Evolutionary conservation across 2,113 vertebrate genomes (phyloP).

Genomic region (Chionodraco myersi): DNA sequence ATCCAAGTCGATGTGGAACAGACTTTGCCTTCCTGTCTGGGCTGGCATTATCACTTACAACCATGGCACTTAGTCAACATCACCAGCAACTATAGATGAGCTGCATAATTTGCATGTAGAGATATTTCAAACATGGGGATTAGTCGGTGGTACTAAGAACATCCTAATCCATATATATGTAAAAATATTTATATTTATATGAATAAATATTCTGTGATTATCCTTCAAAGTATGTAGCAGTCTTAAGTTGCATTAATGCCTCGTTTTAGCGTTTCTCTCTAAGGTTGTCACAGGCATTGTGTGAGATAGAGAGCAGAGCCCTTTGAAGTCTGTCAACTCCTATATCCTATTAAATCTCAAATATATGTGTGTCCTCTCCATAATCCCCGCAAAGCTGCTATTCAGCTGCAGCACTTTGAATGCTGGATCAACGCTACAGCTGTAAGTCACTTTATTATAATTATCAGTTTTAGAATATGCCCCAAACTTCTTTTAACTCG

Average conservation of each 20-base stretch:
- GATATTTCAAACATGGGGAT: conserved; percentile 68
- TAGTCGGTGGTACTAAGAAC: conserved; percentile 57
- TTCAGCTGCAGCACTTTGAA: conserved; percentile 34
- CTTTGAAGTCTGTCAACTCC: conserved; percentile 70
- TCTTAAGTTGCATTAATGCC: conserved; percentile 64
- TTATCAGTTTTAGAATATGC: neutral
- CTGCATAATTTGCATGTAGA: conserved; percentile 55
- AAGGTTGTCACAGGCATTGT: conserved; percentile 55
- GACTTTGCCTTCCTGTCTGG: conserved; percentile 15
- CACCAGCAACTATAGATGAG: conserved; percentile 30
- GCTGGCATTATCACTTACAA: conserved; percentile 33
- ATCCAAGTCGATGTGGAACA: conserved; percentile 42
- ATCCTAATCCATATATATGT: conserved; percentile 67
- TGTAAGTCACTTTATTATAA: neutral
- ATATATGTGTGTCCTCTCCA: conserved; percentile 57
- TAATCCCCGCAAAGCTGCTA: conserved; percentile 55
- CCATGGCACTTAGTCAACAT: conserved; percentile 41
- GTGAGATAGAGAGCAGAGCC: conserved; percentile 23
- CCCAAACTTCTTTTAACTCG: neutral
- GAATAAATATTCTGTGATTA: conserved; percentile 52
- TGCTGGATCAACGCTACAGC: conserved; percentile 18
- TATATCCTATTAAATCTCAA: conserved; percentile 72
- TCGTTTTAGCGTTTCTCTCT: conserved; percentile 28
- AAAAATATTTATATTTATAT: conserved; percentile 50
- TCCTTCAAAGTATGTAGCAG: conserved; percentile 60